These are phyloP conservation scores for Sus cebifrons DNA, from an alignment of 2,797 vertebrate species.

Conservation along the genomic window DNA sequence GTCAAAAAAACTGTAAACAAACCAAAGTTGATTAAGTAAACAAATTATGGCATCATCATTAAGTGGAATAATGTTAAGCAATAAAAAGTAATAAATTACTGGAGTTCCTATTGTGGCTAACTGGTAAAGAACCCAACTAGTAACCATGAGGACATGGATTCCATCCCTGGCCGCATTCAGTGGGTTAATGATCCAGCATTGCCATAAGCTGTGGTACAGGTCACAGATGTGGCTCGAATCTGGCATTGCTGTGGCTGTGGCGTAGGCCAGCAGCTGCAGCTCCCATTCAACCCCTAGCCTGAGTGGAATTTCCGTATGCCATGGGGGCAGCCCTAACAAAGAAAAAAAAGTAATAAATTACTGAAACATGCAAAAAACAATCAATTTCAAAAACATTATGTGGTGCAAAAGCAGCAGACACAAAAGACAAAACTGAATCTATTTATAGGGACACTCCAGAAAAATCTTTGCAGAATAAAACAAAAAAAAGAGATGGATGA, in stretches of 20 bases:
- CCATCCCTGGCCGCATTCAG: no score
- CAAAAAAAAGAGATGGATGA: not conserved
- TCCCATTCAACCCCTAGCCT: no score
- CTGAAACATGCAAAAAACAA: not conserved
- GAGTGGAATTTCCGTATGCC: no score
- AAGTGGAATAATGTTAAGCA: not conserved
- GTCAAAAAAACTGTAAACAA: conserved; percentile 22
- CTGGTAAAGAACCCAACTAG: no score
- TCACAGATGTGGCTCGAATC: no score
- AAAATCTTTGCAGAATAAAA: not conserved
- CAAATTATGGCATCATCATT: not conserved
- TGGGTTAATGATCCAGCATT: no score
- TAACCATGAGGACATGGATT: no score
- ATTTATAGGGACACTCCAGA: not conserved
- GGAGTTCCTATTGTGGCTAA: no score
- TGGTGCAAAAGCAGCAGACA: not conserved
- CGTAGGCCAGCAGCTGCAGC: no score
- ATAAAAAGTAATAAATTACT: conserved; percentile 6
- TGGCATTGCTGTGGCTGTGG: no score
- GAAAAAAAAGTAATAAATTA: not conserved
- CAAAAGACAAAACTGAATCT: not conserved
- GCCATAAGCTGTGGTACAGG: no score
- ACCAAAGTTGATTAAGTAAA: not conserved
- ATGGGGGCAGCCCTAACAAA: no score
- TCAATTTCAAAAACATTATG: not conserved